A percentile compares a stretch with the other conserved stretches of the same genome.
These are phyloP conservation scores for Falcaria lacertinaria DNA, from an alignment of 2,888 invertebrate species.

Conservation along the genomic window DNA sequence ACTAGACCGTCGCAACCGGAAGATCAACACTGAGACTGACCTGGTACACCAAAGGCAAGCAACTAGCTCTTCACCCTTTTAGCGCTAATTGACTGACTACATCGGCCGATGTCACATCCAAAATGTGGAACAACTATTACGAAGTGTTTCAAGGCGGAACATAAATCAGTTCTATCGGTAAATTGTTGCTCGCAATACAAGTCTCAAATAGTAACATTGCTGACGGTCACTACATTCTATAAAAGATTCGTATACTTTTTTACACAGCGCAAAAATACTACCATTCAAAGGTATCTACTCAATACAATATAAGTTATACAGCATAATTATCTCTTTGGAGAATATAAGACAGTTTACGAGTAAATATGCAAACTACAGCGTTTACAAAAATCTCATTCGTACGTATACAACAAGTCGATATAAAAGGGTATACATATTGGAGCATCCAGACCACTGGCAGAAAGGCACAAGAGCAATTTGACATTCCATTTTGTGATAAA, in stretches of 20 bases:
- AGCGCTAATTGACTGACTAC: neutral
- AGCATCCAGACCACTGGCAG: slow-evolving; percentile 53
- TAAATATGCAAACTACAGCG: slow-evolving; percentile 49
- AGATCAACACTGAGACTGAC: slow-evolving; percentile 48
- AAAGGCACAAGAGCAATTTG: slow-evolving; percentile 71
- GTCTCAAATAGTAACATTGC: slow-evolving; percentile 36
- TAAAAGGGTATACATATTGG: slow-evolving; percentile 47
- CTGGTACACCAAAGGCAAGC: slow-evolving; percentile 7
- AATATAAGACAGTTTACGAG: slow-evolving; percentile 46
- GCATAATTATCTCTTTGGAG: slow-evolving; percentile 72
- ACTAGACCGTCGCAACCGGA: slow-evolving; percentile 58
- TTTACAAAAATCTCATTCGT: slow-evolving; percentile 43
- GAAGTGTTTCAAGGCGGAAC: neutral
- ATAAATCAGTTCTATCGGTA: neutral
- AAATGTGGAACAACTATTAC: too few species aligned
- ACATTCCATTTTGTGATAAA: slow-evolving; percentile 42
- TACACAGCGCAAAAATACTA: slow-evolving; percentile 67
- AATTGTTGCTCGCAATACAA: too few species aligned
- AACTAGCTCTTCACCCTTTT: neutral
- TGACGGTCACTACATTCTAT: slow-evolving; percentile 55
- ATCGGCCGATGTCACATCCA: too few species aligned
- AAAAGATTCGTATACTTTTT: slow-evolving; percentile 74
- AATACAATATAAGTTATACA: slow-evolving; percentile 49
- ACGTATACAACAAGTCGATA: slow-evolving; percentile 36
- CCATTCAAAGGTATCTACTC: slow-evolving; percentile 45